Evolutionary conservation across 2,797 vertebrate species (phyloP).

Genomic region (Platyrinchus mystaceus): DNA sequence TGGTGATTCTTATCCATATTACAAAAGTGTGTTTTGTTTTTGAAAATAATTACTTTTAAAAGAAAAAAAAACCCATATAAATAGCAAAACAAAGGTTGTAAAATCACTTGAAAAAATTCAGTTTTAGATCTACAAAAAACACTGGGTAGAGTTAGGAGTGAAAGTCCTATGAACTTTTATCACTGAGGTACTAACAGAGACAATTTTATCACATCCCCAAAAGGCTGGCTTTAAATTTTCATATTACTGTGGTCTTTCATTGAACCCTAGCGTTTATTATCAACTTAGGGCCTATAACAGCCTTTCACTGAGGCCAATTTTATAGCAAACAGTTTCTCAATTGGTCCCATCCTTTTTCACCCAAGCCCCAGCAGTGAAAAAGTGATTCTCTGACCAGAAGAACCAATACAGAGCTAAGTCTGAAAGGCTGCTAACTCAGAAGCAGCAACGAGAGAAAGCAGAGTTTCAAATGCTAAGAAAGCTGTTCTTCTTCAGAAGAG

Average conservation of each 20-base stretch:
- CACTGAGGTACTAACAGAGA: neutral
- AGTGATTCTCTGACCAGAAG: neutral
- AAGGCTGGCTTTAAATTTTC: neutral
- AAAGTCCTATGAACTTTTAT: neutral
- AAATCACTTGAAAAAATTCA: neutral
- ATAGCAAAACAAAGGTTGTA: neutral
- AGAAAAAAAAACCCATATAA: neutral
- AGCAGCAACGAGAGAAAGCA: neutral
- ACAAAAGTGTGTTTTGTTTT: neutral
- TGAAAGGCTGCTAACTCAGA: neutral
- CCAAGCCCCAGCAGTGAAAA: neutral
- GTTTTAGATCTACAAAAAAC: neutral
- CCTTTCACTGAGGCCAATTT: neutral
- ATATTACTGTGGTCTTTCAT: neutral
- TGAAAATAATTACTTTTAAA: neutral
- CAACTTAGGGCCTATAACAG: rapidly evolving
- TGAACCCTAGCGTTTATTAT: neutral
- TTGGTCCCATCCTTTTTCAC: neutral
- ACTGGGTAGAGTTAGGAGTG: neutral
- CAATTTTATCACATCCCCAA: neutral
- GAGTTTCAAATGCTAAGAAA: neutral
- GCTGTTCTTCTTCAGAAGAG: neutral
- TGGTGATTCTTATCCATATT: neutral
- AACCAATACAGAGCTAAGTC: neutral
- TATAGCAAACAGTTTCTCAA: neutral